Evolutionary conservation across 2,113 vertebrate species (phyloP).

Genomic region (Lates calcarifer): DNA sequence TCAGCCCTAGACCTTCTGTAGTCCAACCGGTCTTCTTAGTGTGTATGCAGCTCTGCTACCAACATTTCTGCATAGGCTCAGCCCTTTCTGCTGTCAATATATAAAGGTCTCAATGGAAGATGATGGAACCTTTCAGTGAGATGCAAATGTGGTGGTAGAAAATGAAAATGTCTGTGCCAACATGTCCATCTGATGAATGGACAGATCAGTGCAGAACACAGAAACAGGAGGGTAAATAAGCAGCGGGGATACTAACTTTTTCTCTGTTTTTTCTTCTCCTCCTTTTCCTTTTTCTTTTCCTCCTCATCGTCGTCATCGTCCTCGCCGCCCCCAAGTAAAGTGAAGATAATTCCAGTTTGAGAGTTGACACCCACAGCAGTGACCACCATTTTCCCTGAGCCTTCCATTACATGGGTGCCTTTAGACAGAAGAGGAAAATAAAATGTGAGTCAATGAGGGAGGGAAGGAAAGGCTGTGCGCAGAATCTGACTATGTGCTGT

Average conservation of each 20-base stretch:
- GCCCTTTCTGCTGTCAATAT: background rate
- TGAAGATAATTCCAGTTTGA: constrained; percentile 99
- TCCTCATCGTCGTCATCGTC: constrained; percentile 96
- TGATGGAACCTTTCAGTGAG: background rate
- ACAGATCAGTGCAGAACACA: background rate
- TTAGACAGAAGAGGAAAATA: constrained; percentile 62
- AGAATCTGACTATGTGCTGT: constrained; percentile 12
- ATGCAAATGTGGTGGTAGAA: constrained; percentile 8
- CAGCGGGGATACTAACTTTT: constrained; percentile 88
- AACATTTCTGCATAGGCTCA: constrained; percentile 1
- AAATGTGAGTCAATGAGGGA: constrained; percentile 33
- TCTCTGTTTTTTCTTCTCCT: constrained; percentile 95
- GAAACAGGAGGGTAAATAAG: background rate
- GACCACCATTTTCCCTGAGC: constrained; percentile 98
- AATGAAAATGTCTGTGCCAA: background rate
- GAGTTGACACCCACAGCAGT: constrained; percentile 98
- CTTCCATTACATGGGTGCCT: constrained; percentile 99
- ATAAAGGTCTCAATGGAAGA: background rate
- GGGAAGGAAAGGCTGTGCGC: constrained; percentile 10
- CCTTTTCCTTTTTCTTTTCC: constrained; percentile 92
- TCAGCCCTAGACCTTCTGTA: background rate
- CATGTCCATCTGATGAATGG: background rate
- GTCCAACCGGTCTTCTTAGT: constrained; percentile 13
- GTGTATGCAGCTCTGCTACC: background rate
- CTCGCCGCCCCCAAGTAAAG: constrained; percentile 91